Evolutionary conservation across 2,888 invertebrate genomes (phyloP).

Genomic region (Drosophila affinis): DNA sequence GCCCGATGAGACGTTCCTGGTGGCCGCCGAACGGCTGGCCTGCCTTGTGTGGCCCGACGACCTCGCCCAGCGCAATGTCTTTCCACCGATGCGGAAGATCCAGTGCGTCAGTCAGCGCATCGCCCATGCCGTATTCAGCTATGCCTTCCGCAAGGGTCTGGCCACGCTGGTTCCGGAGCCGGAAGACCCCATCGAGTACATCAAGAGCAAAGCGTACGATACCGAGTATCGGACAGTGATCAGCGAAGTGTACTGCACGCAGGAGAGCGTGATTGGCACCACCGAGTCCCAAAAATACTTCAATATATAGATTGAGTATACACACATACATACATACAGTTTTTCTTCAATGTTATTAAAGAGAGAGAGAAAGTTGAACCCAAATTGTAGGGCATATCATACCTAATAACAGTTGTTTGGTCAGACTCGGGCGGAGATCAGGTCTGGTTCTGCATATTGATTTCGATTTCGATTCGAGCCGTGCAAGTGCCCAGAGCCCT

Average conservation of each 20-base stretch:
- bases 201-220: constrained; percentile 35
- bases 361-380: not conserved
- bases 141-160: constrained; percentile 51
- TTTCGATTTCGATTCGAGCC: constrained; percentile 42
- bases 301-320: constrained; percentile 32
- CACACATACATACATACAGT: not conserved
- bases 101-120: constrained; percentile 51
- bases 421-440: not conserved
- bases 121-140: constrained; percentile 51
- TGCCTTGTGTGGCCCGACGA: constrained; percentile 65
- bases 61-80: constrained; percentile 52
- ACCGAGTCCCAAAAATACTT: constrained; percentile 44
- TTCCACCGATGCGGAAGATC: constrained; percentile 56
- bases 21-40: constrained; percentile 57
- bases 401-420: constrained; percentile 48
- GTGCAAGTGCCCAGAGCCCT: constrained; percentile 16
- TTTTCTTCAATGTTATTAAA: constrained; percentile 18
- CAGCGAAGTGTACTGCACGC: constrained; percentile 31
- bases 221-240: not conserved
- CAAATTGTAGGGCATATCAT: constrained; percentile 39
- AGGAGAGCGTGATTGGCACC: constrained; percentile 41
- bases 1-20: constrained; percentile 62
- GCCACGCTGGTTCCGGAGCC: constrained; percentile 68
- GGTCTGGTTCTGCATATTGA: constrained; percentile 39
- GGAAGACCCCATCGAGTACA: constrained; percentile 47